A percentile compares a stretch with the other conserved stretches of the same genome.
phyloP scores from a whole-genome alignment of 2,113 vertebrate species.

The Hyaena hyaena region DNA sequence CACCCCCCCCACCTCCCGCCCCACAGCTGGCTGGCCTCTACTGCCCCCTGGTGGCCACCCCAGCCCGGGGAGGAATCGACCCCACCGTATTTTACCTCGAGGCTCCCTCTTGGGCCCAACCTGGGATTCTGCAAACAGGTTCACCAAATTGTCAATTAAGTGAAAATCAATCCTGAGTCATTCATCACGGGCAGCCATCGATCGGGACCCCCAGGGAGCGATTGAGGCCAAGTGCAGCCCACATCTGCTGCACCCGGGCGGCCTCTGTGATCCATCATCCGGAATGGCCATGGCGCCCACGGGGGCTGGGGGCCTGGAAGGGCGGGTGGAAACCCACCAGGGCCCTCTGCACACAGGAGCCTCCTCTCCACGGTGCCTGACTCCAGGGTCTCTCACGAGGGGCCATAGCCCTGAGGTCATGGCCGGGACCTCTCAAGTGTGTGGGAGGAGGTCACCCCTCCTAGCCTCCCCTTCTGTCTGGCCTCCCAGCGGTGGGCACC shows the following conservation, averaged over 20 bases:
- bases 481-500: background rate
- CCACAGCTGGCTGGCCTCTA: constrained; percentile 63
- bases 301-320: background rate
- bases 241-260: constrained; percentile 81
- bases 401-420: accelerated
- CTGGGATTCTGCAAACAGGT: constrained; percentile 88
- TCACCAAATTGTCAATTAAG: constrained; percentile 99
- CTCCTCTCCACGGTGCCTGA: background rate
- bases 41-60: constrained; percentile 86
- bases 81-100: constrained; percentile 86
- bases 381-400: background rate
- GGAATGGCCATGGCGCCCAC: accelerated
- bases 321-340: accelerated
- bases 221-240: constrained; percentile 84
- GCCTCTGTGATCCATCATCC: constrained; percentile 84
- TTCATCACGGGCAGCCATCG: constrained; percentile 92
- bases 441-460: accelerated
- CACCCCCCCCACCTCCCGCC: background rate
- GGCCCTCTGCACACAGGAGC: background rate
- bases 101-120: constrained; percentile 79
- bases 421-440: accelerated
- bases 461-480: too few relatives aligned
- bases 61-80: constrained; percentile 87
- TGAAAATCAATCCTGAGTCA: constrained; percentile 95
- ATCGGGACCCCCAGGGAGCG: constrained; percentile 86